phyloP scores from a whole-genome alignment of 2,888 invertebrate genomes.

The Caenorhabditis virilis region DNA sequence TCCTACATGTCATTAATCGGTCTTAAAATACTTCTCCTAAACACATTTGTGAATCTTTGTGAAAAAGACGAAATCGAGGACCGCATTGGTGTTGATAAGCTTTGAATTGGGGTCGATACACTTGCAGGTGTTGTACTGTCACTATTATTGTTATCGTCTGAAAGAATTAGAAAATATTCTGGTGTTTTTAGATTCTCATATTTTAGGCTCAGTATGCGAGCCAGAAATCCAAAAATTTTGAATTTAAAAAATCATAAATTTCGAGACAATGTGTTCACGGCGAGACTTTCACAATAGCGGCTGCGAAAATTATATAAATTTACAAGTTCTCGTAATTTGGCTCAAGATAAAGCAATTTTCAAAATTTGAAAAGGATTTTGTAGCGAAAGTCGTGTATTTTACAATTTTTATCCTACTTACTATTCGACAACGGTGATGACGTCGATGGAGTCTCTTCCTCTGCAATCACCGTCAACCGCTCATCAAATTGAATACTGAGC shows the following conservation, averaged over 20 bases:
- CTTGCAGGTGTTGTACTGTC: slow-evolving; percentile 7
- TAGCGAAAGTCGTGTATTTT: too few species aligned
- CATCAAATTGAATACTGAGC: slow-evolving; percentile 22
- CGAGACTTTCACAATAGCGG: too few species aligned
- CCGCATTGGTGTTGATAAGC: slow-evolving; percentile 24
- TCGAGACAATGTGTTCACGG: too few species aligned
- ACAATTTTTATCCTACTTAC: too few species aligned
- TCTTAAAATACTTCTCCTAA: slow-evolving; percentile 31
- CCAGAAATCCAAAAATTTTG: too few species aligned
- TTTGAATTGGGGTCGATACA: slow-evolving; percentile 13
- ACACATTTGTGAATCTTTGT: slow-evolving; percentile 20
- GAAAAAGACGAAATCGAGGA: slow-evolving; percentile 34
- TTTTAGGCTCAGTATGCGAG: too few species aligned
- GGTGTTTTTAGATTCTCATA: background rate
- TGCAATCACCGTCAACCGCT: slow-evolving; percentile 22
- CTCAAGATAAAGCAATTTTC: too few species aligned
- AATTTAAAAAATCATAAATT: too few species aligned
- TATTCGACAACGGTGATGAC: background rate
- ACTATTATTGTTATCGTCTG: background rate
- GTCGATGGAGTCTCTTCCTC: slow-evolving; percentile 23
- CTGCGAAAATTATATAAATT: too few species aligned
- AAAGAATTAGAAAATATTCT: background rate
- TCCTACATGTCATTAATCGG: slow-evolving; percentile 34
- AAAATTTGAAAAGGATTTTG: too few species aligned
- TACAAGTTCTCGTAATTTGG: too few species aligned